Conservation (phyloP, 2,888 invertebrate genomes). For the Pecten maximus region DNA sequence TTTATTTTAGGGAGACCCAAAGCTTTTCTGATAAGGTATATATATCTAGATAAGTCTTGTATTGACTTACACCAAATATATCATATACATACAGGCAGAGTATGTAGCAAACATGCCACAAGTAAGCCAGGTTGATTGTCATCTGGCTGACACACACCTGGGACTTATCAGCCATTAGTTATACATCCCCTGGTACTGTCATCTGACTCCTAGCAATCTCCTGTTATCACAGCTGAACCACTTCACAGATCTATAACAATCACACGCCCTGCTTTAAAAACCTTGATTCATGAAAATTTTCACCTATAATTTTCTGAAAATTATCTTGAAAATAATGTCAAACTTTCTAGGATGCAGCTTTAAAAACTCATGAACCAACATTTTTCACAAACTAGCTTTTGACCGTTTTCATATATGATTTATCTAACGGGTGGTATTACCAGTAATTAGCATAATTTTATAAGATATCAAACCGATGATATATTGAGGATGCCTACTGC, state of each 20-base stretch:
- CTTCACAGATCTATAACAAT: background rate
- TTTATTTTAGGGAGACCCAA: background rate
- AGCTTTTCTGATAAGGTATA: constrained; percentile 6
- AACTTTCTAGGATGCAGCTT: background rate
- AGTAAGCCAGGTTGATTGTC: background rate
- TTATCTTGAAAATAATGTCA: background rate
- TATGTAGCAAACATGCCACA: constrained; percentile 1
- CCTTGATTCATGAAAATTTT: background rate
- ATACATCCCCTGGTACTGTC: constrained; percentile 15
- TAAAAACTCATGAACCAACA: too few species aligned
- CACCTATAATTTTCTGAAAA: background rate
- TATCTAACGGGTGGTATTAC: too few species aligned
- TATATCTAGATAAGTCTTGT: background rate
- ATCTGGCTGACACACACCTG: background rate
- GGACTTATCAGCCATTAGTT: background rate
- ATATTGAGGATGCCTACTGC: too few species aligned
- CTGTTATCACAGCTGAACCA: background rate
- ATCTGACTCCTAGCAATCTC: background rate
- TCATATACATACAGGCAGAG: constrained; percentile 8
- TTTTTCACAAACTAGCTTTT: too few species aligned
- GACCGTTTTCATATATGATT: too few species aligned
- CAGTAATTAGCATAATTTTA: too few species aligned
- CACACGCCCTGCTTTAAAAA: background rate
- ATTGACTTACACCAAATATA: constrained; percentile 35
- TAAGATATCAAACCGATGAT: too few species aligned